Base-by-base conservation (phyloP, 2,888 invertebrate genomes). In the Gisinianus flammeolus region DNA sequence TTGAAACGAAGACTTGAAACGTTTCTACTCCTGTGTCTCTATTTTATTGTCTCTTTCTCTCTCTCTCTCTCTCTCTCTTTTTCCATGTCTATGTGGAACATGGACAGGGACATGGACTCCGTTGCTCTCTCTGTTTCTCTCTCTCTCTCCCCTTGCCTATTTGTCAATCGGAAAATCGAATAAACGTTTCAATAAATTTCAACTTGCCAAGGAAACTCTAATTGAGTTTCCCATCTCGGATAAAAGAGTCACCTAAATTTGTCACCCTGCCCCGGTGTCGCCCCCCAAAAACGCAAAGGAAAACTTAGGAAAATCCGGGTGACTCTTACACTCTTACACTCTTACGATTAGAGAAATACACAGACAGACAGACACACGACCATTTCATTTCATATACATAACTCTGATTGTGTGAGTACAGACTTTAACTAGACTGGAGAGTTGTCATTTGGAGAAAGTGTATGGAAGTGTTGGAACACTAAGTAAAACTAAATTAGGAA, bases 101-200 rank as follows among this genome's bases (percentile, higher is more conserved):
- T 44, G 44, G 35, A 35, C 5, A 35, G 5, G 35, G 44, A 44
- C 44, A 44, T 44, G 44, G 44, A 44, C 44, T 44, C 44, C 35
- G 35, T 35, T 8, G 5, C 35, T 5, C 6, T 35, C 35, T 35
- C 35, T 35, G 35, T 33, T 22, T 66, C 66, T 19, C 78, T 74
- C 78, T 67, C 76, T 54, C 69, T 35, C 28, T 58, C 68, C 77
- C 62, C 73, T 64, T 54, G 77, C 69, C 68, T 68, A 76, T 76
- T 76, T 76, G 76, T 76, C 76, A 76, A 76, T 76, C 68, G 68
- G 76, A 33, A 69, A 76, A 76, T 76, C 68, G 76, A 76, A 76
- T 76, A 76, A 76, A 76, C 67, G 76, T 76, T 76, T 68, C 68
- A 69, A 76, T 76, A 76, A 76, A 76, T 76, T 76, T 76, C 76